These are phyloP conservation scores for Antheraea yamamai DNA, from an alignment of 2,888 invertebrate genomes.

Conservation along the genomic window DNA sequence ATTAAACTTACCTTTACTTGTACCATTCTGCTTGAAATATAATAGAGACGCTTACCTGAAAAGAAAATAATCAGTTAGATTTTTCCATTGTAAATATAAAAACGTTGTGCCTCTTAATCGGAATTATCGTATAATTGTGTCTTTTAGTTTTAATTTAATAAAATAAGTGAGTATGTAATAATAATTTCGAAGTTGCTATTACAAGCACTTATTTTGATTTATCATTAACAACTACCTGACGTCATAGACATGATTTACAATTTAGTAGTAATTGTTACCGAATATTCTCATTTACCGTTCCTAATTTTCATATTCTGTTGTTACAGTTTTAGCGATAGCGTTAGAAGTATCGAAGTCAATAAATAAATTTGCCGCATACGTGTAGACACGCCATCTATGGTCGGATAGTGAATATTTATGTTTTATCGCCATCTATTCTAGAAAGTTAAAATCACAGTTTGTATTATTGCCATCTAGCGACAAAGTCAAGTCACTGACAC, in stretches of 20 bases:
- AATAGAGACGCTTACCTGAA: not conserved
- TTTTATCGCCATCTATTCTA: not conserved
- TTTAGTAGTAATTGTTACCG: not conserved
- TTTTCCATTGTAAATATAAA: not conserved
- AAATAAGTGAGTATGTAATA: not conserved
- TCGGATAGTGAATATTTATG: not conserved
- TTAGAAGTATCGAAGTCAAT: not conserved
- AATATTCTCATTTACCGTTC: not conserved
- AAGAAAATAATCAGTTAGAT: not conserved
- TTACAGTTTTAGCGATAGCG: not conserved
- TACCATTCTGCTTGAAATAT: not conserved
- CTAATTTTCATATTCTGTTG: not conserved
- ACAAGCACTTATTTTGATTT: not conserved
- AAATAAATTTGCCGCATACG: not conserved
- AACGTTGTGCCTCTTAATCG: too few species aligned
- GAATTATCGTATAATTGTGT: too few species aligned
- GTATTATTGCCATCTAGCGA: not conserved
- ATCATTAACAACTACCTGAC: not conserved
- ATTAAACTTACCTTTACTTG: constrained; percentile 4
- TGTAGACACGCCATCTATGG: not conserved
- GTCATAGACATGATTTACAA: not conserved
- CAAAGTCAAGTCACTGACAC: too few species aligned
- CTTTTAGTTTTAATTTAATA: too few species aligned
- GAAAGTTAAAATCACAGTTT: not conserved
- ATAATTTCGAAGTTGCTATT: not conserved